Evolutionary conservation across 2,888 invertebrate genomes (phyloP), one percentile per base, ranked within the genome.

Genomic region (Coleophora flavipennella): DNA sequence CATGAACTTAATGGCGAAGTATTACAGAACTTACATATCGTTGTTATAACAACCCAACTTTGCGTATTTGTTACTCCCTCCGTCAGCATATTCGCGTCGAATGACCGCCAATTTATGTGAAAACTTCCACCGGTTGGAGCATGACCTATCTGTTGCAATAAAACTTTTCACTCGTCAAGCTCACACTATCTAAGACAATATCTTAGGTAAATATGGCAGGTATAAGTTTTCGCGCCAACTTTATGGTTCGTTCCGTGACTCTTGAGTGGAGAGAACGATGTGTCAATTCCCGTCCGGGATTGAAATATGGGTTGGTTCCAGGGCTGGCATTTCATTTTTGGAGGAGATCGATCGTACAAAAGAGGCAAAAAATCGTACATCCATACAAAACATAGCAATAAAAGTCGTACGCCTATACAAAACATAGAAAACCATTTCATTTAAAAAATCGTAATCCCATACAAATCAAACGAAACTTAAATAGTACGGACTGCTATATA

Each of bases 101-200:
- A 81, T 84, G 83, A 83, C 84, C 84, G 83, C 78, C 81, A 81
- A 83, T 84, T 84, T 84, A 84, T 83, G 84, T 72, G 81, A 71
- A 83, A 84, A 84, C 69, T 83, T 84, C 69, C 59, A 73, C 70
- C 70, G 73, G 75, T 73, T 65, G 65, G 75, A 74, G 69, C 66
- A 76, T 80, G 81, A 83, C 80, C 83, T 81, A 81, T 81, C 77
- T 80, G 60, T 59, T 57, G 62, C 67, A 76, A 75, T 73, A 71
- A 79, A 80, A 81, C 70, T 80, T 81, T 79, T 70, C 69, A 79
- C 76, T 84, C 83, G 80, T 84, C 84, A 83, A 76, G 67, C 67
- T 72, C 68, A 66, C 66, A 64, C 63, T 68, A 63, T 59, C 58
- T 77, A 70, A 63, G 20, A 4, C 3, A 6, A 72, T 73, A 71